These are phyloP conservation scores for Zoanthus solanderi DNA, from an alignment of 92 coral and sea anemone genomes.

Conservation along the genomic window DNA sequence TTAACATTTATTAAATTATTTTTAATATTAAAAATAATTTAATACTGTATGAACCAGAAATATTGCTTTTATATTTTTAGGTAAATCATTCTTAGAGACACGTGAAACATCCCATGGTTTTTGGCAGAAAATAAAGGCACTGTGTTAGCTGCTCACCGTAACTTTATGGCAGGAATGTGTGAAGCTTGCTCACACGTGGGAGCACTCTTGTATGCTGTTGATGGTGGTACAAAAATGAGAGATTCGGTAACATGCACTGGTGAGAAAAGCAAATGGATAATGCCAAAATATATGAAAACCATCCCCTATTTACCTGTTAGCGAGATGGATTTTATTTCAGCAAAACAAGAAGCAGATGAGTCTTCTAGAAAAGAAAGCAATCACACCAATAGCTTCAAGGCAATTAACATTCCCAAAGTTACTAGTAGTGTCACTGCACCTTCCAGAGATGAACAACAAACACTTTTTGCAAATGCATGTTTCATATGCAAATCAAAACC, in stretches of 20 bases:
- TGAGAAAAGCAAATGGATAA: constrained; percentile 49
- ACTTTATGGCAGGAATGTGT: constrained; percentile 32
- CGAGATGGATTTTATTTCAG: constrained; percentile 36
- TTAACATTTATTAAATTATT: background rate
- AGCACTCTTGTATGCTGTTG: too few relatives aligned
- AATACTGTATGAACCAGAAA: too few relatives aligned
- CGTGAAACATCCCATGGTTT: constrained; percentile 53
- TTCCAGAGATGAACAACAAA: constrained; percentile 23
- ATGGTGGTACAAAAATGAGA: constrained; percentile 39
- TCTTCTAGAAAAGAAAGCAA: constrained; percentile 13
- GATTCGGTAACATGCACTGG: constrained; percentile 51
- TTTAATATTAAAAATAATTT: background rate
- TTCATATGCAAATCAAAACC: constrained; percentile 17
- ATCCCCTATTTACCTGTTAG: constrained; percentile 39
- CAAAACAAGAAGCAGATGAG: constrained; percentile 15
- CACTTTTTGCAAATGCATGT: background rate
- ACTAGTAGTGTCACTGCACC: constrained; percentile 18
- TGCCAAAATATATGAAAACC: constrained; percentile 37
- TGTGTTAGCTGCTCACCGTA: constrained; percentile 41
- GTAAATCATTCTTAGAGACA: constrained; percentile 34
- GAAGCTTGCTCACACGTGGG: too few relatives aligned
- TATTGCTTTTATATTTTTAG: background rate
- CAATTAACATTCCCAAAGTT: constrained; percentile 17
- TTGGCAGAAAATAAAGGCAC: constrained; percentile 47
- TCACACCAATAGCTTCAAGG: constrained; percentile 21